These are phyloP conservation scores for Elgaria multicarinata DNA, from an alignment of 2,113 vertebrate genomes.

Conservation along the genomic window DNA sequence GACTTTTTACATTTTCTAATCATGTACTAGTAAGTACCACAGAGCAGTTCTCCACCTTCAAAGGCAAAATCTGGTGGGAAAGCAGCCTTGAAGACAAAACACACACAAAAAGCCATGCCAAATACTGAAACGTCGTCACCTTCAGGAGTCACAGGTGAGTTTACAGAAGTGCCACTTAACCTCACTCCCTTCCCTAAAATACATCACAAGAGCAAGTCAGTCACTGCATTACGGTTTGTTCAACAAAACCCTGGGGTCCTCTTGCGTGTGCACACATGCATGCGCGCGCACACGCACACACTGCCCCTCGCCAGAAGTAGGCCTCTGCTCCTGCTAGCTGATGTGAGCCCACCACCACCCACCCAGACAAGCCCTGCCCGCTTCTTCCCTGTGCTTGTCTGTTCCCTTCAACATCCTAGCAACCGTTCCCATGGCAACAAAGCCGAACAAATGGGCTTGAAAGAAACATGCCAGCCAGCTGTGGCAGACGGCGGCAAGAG, in stretches of 20 bases:
- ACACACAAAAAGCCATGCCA: neutral
- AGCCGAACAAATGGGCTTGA: slow-evolving; percentile 35
- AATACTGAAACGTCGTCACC: neutral
- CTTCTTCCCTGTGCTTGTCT: slow-evolving; percentile 12
- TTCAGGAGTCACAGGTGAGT: neutral
- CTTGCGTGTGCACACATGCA: too few relatives aligned
- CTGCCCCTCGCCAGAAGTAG: neutral
- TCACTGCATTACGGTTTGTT: neutral
- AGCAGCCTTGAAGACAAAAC: neutral
- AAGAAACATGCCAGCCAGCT: slow-evolving; percentile 35
- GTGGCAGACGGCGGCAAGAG: neutral
- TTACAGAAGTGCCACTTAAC: neutral
- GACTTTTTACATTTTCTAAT: neutral
- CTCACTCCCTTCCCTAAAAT: neutral
- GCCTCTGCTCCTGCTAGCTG: neutral
- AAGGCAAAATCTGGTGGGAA: neutral
- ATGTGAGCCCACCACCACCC: neutral
- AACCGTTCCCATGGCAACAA: slow-evolving; percentile 42
- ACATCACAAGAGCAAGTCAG: neutral
- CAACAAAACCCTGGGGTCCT: neutral
- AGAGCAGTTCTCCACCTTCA: neutral
- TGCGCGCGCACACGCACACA: neutral
- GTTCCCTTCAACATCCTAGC: slow-evolving; percentile 27
- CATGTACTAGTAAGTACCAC: neutral
- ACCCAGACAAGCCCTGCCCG: neutral